Conservation (phyloP, 2,888 invertebrate species). For the Lithophane leautieri region DNA sequence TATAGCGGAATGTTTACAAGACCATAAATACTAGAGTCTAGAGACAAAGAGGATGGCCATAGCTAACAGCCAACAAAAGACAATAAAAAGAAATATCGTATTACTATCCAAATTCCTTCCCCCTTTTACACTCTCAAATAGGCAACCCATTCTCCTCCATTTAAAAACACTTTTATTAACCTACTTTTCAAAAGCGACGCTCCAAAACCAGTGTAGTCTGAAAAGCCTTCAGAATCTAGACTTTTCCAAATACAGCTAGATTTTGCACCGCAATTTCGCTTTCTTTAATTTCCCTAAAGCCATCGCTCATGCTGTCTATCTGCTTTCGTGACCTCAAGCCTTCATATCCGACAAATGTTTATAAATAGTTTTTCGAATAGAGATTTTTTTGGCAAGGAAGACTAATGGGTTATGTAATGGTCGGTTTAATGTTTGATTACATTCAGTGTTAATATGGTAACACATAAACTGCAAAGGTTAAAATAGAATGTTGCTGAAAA, state of each 20-base stretch:
- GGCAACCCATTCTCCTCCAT: conserved; percentile 17
- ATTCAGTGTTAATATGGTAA: background rate
- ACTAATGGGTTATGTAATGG: background rate
- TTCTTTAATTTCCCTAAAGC: conserved; percentile 77
- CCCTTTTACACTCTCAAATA: conserved; percentile 11
- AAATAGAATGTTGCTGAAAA: background rate
- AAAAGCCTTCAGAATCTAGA: conserved; percentile 61
- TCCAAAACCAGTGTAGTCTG: conserved; percentile 28
- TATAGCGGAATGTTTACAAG: background rate
- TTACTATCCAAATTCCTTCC: background rate
- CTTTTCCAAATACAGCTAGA: conserved; percentile 52
- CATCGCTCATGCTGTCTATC: conserved; percentile 74
- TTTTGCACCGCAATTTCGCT: conserved; percentile 70
- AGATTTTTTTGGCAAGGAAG: conserved; percentile 9
- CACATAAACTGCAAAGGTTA: background rate
- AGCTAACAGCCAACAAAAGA: background rate
- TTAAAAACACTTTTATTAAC: conserved; percentile 59
- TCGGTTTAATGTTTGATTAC: background rate
- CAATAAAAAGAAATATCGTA: background rate
- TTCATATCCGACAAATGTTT: conserved; percentile 56
- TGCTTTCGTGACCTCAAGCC: conserved; percentile 53
- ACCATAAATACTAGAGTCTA: background rate
- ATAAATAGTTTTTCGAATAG: conserved; percentile 40
- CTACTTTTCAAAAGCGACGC: conserved; percentile 54
- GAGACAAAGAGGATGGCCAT: background rate